Evolutionary conservation across 2,113 vertebrate species (phyloP).

Genomic region (Tenebrosternarchus preto): DNA sequence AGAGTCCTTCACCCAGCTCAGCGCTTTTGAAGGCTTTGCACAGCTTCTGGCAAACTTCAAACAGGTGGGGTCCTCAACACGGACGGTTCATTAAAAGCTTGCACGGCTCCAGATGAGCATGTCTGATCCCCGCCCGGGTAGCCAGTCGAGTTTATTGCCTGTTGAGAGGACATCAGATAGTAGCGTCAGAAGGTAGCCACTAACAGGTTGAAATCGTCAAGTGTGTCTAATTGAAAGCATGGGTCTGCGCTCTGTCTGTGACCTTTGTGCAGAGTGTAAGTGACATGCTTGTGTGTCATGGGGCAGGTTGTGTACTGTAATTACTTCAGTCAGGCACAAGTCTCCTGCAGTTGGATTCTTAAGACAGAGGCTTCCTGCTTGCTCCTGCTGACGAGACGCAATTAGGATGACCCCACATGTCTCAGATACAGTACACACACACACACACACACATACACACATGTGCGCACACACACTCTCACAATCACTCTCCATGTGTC

Average conservation of each 20-base stretch:
- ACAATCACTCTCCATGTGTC: constrained; percentile 67
- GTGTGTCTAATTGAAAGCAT: constrained; percentile 30
- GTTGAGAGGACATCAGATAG: neutral
- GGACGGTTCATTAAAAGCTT: neutral
- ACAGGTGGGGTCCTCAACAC: neutral
- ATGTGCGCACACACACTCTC: constrained; percentile 40
- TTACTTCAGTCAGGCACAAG: constrained; percentile 70
- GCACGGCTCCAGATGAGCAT: neutral
- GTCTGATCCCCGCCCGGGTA: neutral
- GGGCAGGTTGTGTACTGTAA: constrained; percentile 57
- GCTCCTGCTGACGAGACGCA: constrained; percentile 62
- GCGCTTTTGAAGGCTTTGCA: neutral
- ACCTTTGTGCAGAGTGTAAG: constrained; percentile 27
- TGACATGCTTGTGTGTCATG: constrained; percentile 28
- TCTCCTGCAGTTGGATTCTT: constrained; percentile 59
- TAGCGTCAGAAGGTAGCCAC: neutral
- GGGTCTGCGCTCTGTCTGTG: constrained; percentile 12
- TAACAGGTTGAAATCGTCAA: neutral
- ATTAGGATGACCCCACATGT: constrained; percentile 72
- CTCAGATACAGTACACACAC: constrained; percentile 59
- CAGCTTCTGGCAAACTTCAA: neutral
- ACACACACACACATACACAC: constrained; percentile 9
- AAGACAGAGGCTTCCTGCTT: constrained; percentile 48
- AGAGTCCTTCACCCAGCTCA: neutral
- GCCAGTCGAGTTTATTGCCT: neutral